phyloP scores from a whole-genome alignment of 2,888 invertebrate species.

The Hyles lineata region DNA sequence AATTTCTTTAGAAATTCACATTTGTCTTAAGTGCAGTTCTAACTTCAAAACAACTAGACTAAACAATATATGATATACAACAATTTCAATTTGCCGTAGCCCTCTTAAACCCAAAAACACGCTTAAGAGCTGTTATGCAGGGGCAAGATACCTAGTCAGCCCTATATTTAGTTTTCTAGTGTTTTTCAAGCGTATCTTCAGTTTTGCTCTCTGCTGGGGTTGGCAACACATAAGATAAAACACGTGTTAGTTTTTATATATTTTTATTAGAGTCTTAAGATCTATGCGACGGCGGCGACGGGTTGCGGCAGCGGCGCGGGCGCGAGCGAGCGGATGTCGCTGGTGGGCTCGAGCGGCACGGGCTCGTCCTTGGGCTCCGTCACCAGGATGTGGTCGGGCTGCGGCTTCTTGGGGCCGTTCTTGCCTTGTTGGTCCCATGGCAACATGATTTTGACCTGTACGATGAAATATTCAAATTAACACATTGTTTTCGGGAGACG shows the following conservation, averaged over 20 bases:
- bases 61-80: no score
- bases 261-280: constrained; percentile 62
- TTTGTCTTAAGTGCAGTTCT: not conserved
- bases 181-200: no score
- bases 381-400: constrained; percentile 98
- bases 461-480: constrained; percentile 44
- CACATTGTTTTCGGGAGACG: no score
- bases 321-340: constrained; percentile 90
- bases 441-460: constrained; percentile 99
- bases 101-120: no score
- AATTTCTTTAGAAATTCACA: no score
- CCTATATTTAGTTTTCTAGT: no score
- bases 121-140: no score
- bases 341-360: constrained; percentile 88
- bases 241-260: constrained; percentile 41
- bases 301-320: constrained; percentile 81
- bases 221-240: not conserved
- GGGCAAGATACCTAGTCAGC: not conserved
- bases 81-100: no score
- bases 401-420: constrained; percentile 98
- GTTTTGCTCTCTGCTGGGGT: no score
- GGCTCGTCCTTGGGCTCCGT: constrained; percentile 98
- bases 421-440: constrained; percentile 99
- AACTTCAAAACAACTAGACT: no score
- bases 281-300: constrained; percentile 70